These are phyloP conservation scores for Aporrectodea caliginosa DNA, from an alignment of 1,140 invertebrate genomes.

Conservation along the genomic window DNA sequence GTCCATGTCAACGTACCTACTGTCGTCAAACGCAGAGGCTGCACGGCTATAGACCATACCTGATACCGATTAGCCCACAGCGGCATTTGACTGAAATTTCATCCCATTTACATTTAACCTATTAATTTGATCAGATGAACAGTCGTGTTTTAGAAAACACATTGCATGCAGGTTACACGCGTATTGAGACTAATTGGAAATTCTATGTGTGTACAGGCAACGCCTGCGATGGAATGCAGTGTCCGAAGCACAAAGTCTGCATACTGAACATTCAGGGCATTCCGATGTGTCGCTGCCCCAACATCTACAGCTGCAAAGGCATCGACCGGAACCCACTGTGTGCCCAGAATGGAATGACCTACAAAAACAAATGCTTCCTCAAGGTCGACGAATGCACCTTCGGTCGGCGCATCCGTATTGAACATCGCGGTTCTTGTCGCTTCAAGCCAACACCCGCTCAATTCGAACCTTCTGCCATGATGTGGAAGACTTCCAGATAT, in stretches of 20 bases:
- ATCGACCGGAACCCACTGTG: constrained; percentile 10
- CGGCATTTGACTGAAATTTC: background rate
- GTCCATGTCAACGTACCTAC: too few relatives aligned
- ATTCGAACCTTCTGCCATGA: too few relatives aligned
- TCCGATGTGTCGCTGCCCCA: constrained; percentile 31
- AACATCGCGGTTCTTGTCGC: constrained; percentile 3
- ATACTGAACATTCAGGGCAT: constrained; percentile 32
- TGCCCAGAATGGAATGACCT: constrained; percentile 18
- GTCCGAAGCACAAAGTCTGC: constrained; percentile 22
- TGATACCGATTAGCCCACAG: background rate
- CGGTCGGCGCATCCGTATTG: constrained; percentile 9
- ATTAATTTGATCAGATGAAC: background rate
- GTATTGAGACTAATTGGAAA: too few relatives aligned
- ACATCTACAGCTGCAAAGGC: constrained; percentile 14
- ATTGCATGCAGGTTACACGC: background rate
- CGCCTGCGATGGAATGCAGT: constrained; percentile 20
- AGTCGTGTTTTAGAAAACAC: background rate
- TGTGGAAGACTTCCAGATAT: too few relatives aligned
- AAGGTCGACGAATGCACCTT: constrained; percentile 24
- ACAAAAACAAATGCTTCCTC: constrained; percentile 28
- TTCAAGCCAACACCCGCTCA: too few relatives aligned
- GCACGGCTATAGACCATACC: background rate
- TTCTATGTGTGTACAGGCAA: too few relatives aligned
- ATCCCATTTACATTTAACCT: background rate
- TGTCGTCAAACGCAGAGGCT: background rate